These are phyloP conservation scores for Julus scandinavius DNA, from an alignment of 2,888 invertebrate genomes.

Conservation along the genomic window DNA sequence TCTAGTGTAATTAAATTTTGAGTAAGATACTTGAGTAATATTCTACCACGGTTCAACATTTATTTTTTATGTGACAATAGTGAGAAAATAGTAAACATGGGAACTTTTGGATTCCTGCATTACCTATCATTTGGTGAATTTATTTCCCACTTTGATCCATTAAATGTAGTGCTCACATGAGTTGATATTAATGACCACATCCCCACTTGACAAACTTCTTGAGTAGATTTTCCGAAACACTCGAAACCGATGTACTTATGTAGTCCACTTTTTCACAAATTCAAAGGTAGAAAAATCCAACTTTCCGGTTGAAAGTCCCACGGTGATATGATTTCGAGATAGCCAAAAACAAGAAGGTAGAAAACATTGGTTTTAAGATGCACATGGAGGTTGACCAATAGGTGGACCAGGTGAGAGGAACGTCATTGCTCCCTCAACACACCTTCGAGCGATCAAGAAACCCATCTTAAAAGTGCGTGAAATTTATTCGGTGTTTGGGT, in stretches of 20 bases:
- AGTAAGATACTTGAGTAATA: too few species aligned
- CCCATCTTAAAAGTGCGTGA: slow-evolving; percentile 4
- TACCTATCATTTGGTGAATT: slow-evolving; percentile 28
- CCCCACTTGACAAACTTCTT: neutral
- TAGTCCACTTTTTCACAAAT: neutral
- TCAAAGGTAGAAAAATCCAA: neutral
- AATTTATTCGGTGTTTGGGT: slow-evolving; percentile 20
- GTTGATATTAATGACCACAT: neutral
- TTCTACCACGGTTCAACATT: too few species aligned
- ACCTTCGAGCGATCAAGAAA: neutral
- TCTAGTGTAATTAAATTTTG: too few species aligned
- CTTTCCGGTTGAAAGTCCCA: neutral
- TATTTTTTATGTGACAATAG: too few species aligned
- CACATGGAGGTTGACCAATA: slow-evolving; percentile 42
- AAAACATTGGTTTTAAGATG: neutral
- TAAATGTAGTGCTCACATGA: neutral
- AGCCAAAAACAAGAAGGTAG: neutral
- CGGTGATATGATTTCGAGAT: neutral
- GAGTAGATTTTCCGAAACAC: neutral
- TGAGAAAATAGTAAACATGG: too few species aligned
- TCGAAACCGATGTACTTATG: neutral
- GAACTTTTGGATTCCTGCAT: neutral
- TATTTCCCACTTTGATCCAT: neutral
- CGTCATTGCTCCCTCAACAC: slow-evolving; percentile 20
- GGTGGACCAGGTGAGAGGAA: slow-evolving; percentile 14